Conservation (phyloP, 2,113 vertebrate species). For the Romanogobio albipinnatus region DNA sequence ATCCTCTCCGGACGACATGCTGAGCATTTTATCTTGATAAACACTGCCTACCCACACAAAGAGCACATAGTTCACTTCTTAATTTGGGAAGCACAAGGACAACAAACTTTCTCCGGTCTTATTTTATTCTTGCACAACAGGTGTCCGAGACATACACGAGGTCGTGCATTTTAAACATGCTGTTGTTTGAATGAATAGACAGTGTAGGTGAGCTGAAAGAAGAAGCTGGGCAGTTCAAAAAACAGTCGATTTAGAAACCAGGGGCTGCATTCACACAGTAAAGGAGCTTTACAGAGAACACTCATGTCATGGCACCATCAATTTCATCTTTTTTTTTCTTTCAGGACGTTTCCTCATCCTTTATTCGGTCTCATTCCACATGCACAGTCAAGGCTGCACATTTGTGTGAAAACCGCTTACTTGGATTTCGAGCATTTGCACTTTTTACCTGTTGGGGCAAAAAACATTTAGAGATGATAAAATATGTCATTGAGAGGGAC, state of each 20-base stretch:
- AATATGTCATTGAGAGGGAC: background rate
- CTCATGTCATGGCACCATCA: slow-evolving; percentile 16
- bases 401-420: slow-evolving; percentile 72
- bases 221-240: slow-evolving; percentile 45
- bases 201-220: slow-evolving; percentile 56
- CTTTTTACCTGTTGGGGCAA: slow-evolving; percentile 82
- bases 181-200: slow-evolving; percentile 60
- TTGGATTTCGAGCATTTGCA: slow-evolving; percentile 80
- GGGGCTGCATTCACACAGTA: slow-evolving; percentile 43
- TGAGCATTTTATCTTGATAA: slow-evolving; percentile 16
- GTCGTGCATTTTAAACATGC: slow-evolving; percentile 7
- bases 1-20: slow-evolving; percentile 40
- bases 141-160: too few relatives aligned
- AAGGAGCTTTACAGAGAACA: slow-evolving; percentile 61
- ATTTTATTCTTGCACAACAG: background rate
- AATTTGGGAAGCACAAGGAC: background rate
- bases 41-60: slow-evolving; percentile 47
- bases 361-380: slow-evolving; percentile 71
- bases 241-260: slow-evolving; percentile 23
- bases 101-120: too few relatives aligned
- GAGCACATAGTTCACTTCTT: background rate
- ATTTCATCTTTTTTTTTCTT: slow-evolving; percentile 37
- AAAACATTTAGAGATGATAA: slow-evolving; percentile 43
- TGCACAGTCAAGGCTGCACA: slow-evolving; percentile 70
- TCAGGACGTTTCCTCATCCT: slow-evolving; percentile 43